Conservation (phyloP, 2,113 vertebrate genomes). For the Protobothrops flavoviridis region DNA sequence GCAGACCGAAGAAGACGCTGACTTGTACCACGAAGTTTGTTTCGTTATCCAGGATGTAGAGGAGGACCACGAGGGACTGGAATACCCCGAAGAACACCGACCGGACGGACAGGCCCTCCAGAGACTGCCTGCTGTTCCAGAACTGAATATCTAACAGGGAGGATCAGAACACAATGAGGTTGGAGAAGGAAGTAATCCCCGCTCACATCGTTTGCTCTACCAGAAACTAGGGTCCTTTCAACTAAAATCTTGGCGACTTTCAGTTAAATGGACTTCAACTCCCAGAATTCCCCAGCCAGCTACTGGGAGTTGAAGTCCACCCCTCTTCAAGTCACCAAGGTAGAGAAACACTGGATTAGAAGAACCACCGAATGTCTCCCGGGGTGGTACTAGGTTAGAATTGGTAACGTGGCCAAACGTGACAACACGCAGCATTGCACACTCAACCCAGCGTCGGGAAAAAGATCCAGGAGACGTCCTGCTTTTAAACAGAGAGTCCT, state of each 20-base stretch:
- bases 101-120: constrained; percentile 92
- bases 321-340: neutral
- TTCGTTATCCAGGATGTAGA: constrained; percentile 96
- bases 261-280: neutral
- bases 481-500: neutral
- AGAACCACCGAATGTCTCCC: neutral
- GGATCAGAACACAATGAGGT: neutral
- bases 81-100: constrained; percentile 95
- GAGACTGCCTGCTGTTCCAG: constrained; percentile 96
- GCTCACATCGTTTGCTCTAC: no score
- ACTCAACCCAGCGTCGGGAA: neutral
- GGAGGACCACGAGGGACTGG: constrained; percentile 91
- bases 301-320: neutral
- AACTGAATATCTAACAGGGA: constrained; percentile 88
- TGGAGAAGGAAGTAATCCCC: no score
- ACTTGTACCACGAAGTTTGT: constrained; percentile 97
- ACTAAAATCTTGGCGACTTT: neutral
- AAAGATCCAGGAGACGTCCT: neutral
- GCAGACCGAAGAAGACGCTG: constrained; percentile 95
- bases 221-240: neutral
- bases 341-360: neutral
- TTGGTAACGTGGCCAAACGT: neutral
- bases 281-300: neutral
- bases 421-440: neutral
- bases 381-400: neutral